These are phyloP conservation scores for Psix sp. DNA, from an alignment of 1,140 invertebrate species.

Conservation along the genomic window DNA sequence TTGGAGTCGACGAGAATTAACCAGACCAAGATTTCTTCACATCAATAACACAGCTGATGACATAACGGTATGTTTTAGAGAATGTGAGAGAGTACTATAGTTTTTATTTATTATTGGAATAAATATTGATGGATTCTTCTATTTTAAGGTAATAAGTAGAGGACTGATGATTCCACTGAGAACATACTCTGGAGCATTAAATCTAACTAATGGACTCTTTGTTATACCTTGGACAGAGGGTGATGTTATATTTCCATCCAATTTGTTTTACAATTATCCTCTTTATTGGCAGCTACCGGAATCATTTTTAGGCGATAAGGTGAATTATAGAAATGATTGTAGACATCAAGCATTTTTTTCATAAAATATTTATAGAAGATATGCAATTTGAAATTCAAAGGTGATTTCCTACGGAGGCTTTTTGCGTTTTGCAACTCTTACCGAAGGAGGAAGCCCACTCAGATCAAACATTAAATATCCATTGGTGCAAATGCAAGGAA, in stretches of 20 bases:
- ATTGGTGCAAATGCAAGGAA: slow-evolving; percentile 89
- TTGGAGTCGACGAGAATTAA: slow-evolving; percentile 84
- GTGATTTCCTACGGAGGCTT: slow-evolving; percentile 95
- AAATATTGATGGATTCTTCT: background rate
- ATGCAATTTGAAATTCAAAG: too few species aligned
- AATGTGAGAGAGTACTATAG: background rate
- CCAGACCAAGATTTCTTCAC: slow-evolving; percentile 78
- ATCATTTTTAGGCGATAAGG: slow-evolving; percentile 91
- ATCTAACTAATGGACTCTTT: slow-evolving; percentile 79
- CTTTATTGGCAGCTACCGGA: slow-evolving; percentile 91
- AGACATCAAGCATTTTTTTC: too few species aligned
- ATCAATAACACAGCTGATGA: slow-evolving; percentile 77
- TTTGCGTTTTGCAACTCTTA: slow-evolving; percentile 86
- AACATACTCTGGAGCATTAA: slow-evolving; percentile 72
- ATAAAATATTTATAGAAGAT: too few species aligned
- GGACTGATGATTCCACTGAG: slow-evolving; percentile 66
- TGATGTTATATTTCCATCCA: slow-evolving; percentile 83
- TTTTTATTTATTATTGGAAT: background rate
- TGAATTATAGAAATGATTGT: slow-evolving; percentile 61
- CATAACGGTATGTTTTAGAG: background rate
- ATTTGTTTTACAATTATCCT: slow-evolving; percentile 83
- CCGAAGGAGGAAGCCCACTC: slow-evolving; percentile 79
- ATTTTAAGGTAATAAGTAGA: slow-evolving; percentile 68
- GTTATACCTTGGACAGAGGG: slow-evolving; percentile 83
- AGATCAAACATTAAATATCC: slow-evolving; percentile 85